Evolutionary conservation across 30 jellyfish, hydroid and myxozoan species (phyloP).

Genomic region (Aurelia aurita complex sp. Pacific): DNA sequence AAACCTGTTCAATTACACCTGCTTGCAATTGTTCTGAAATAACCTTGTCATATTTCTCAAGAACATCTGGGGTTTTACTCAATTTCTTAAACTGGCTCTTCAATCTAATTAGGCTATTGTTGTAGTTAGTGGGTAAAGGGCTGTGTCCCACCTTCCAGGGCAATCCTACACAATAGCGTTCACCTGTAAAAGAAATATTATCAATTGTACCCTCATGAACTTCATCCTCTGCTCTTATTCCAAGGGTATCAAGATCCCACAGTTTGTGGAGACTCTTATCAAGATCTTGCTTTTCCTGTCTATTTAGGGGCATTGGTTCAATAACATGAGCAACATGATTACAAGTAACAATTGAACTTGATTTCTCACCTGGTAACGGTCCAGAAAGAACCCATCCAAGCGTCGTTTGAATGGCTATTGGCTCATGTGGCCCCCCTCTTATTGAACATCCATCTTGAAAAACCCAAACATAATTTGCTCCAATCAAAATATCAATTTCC

Average conservation of each 20-base stretch:
- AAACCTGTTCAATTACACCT: conserved; percentile 23
- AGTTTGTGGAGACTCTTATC: conserved; percentile 13
- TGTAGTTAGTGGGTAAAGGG: conserved; percentile 29
- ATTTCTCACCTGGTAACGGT: conserved; percentile 18
- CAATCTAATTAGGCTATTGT: conserved; percentile 12
- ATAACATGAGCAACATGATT: background rate
- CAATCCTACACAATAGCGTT: conserved; percentile 46
- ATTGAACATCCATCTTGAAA: conserved; percentile 27
- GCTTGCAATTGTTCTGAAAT: conserved; percentile 22
- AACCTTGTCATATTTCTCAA: conserved; percentile 14
- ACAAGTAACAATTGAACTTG: background rate
- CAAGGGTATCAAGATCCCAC: conserved; percentile 67
- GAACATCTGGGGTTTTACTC: conserved; percentile 29
- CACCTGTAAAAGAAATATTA: conserved; percentile 45
- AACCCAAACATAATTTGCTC: conserved; percentile 31
- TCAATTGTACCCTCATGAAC: conserved; percentile 42
- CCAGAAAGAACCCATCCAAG: conserved; percentile 58
- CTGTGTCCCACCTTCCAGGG: conserved; percentile 75
- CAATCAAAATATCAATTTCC: conserved; percentile 29
- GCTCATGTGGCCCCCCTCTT: conserved; percentile 74
- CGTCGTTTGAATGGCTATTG: conserved; percentile 46
- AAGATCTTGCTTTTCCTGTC: conserved; percentile 21
- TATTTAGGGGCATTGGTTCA: conserved; percentile 1
- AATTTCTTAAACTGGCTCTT: conserved; percentile 20
- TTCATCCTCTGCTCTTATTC: conserved; percentile 44